Percentiles rank a stretch among this genome's conserved stretches.
phyloP scores from a whole-genome alignment of 2,888 invertebrate species.

The Xylocampa areola region DNA sequence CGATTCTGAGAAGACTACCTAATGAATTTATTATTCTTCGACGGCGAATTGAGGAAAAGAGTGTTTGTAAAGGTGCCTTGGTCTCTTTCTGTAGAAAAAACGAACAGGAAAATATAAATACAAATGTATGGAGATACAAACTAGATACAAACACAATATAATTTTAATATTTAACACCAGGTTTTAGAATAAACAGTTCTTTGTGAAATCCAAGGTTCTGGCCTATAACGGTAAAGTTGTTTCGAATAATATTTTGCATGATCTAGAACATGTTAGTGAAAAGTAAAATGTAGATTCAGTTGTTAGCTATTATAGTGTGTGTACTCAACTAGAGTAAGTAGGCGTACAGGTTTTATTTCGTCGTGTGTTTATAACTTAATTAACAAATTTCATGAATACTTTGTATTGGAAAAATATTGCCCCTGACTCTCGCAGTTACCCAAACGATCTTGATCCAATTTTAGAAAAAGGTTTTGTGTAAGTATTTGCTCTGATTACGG shows the following conservation, averaged over 20 bases:
- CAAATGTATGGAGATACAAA: slow-evolving; percentile 38
- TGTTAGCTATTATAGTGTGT: too few species aligned
- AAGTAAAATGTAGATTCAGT: neutral
- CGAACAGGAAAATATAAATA: slow-evolving; percentile 36
- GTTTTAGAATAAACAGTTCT: slow-evolving; percentile 14
- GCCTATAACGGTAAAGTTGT: slow-evolving; percentile 10
- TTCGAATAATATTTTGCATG: slow-evolving; percentile 4
- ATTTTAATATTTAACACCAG: slow-evolving; percentile 22
- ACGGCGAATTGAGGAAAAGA: slow-evolving; percentile 37
- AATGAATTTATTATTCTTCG: slow-evolving; percentile 43
- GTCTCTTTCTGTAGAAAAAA: slow-evolving; percentile 13
- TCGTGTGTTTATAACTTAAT: too few species aligned
- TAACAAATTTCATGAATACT: too few species aligned
- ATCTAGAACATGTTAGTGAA: neutral
- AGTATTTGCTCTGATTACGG: too few species aligned
- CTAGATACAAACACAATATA: neutral
- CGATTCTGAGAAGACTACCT: slow-evolving; percentile 35
- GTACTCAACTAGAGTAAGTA: too few species aligned
- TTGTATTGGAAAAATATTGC: too few species aligned
- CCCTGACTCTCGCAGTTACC: too few species aligned
- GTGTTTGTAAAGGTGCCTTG: slow-evolving; percentile 8
- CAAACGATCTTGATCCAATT: too few species aligned
- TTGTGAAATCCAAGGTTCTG: slow-evolving; percentile 25
- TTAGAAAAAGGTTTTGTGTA: too few species aligned
- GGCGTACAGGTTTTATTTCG: too few species aligned